Percentiles rank a stretch among this genome's conserved stretches.
Evolutionary conservation across 2,888 invertebrate genomes (phyloP).

Genomic region (Eristalis intricaria): DNA sequence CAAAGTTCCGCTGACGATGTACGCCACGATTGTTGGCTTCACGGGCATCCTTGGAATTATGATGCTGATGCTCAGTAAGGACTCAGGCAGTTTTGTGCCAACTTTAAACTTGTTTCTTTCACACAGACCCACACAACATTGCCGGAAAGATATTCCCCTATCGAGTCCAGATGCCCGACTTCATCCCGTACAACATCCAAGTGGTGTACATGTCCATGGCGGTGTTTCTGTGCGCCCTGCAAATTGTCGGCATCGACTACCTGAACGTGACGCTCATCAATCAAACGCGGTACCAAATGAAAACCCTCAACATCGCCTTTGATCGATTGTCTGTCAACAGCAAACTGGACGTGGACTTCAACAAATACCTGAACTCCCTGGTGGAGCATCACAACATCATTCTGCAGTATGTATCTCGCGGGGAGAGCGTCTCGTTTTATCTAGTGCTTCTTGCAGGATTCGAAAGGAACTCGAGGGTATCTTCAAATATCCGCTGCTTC

Average conservation of each 20-base stretch:
- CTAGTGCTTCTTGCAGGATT: constrained; percentile 61
- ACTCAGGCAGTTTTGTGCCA: not conserved
- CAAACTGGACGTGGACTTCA: constrained; percentile 10
- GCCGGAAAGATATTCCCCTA: constrained; percentile 75
- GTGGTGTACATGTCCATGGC: constrained; percentile 74
- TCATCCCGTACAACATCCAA: constrained; percentile 70
- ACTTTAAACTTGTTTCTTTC: not conserved
- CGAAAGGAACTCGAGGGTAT: constrained; percentile 74
- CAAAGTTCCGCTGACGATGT: constrained; percentile 63
- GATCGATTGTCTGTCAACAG: constrained; percentile 65
- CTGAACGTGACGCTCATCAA: constrained; percentile 76
- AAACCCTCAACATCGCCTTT: constrained; percentile 75
- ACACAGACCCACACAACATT: constrained; percentile 73
- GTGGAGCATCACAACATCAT: constrained; percentile 75
- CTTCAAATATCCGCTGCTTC: constrained; percentile 74
- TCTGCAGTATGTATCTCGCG: constrained; percentile 67
- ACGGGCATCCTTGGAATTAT: constrained; percentile 62
- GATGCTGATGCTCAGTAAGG: constrained; percentile 69
- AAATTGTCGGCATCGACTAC: constrained; percentile 75
- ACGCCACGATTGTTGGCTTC: constrained; percentile 59
- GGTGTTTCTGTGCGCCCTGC: constrained; percentile 72
- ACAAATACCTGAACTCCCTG: constrained; percentile 72
- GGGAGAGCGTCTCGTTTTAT: not conserved
- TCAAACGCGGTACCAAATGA: constrained; percentile 76
- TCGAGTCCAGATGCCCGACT: constrained; percentile 73